Evolutionary conservation across 2,113 vertebrate genomes (phyloP).

Genomic region (Semicossyphus pulcher): DNA sequence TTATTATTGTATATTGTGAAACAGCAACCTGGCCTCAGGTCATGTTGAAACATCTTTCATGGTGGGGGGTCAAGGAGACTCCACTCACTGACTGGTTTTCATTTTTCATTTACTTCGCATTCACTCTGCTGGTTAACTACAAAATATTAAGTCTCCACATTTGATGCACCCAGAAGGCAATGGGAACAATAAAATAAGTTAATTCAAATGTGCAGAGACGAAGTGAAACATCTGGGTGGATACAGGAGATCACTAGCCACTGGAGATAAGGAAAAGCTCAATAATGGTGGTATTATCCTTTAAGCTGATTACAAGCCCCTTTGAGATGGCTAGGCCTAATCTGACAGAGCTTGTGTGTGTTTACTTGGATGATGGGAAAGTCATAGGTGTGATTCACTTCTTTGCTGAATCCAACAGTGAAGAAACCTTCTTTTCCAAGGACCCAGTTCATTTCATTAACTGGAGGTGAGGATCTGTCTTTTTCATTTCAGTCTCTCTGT

Average conservation of each 20-base stretch:
- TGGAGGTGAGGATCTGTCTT: conserved; percentile 31
- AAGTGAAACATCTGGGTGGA: conserved; percentile 34
- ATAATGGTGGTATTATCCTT: conserved; percentile 63
- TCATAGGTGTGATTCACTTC: conserved; percentile 40
- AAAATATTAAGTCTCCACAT: conserved; percentile 10
- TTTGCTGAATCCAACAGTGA: neutral
- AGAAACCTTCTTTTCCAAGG: conserved; percentile 13
- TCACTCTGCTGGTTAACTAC: neutral
- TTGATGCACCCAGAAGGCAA: conserved; percentile 9
- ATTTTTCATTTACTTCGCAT: conserved; percentile 32
- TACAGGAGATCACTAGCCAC: conserved; percentile 31
- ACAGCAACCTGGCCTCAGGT: conserved; percentile 15
- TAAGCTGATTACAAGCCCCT: conserved; percentile 66
- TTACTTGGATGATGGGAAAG: conserved; percentile 45
- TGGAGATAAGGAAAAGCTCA: conserved; percentile 59
- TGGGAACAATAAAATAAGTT: conserved; percentile 36
- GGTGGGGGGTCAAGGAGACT: neutral
- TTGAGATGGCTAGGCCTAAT: conserved; percentile 53
- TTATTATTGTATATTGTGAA: neutral
- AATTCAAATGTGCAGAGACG: conserved; percentile 49
- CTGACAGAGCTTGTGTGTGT: conserved; percentile 49
- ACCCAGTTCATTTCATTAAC: conserved; percentile 28
- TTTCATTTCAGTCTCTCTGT: conserved; percentile 17
- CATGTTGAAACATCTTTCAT: conserved; percentile 31
- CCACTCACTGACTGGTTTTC: neutral